Base-by-base conservation (phyloP, 2,113 vertebrate genomes). In the Narcine bancroftii region DNA sequence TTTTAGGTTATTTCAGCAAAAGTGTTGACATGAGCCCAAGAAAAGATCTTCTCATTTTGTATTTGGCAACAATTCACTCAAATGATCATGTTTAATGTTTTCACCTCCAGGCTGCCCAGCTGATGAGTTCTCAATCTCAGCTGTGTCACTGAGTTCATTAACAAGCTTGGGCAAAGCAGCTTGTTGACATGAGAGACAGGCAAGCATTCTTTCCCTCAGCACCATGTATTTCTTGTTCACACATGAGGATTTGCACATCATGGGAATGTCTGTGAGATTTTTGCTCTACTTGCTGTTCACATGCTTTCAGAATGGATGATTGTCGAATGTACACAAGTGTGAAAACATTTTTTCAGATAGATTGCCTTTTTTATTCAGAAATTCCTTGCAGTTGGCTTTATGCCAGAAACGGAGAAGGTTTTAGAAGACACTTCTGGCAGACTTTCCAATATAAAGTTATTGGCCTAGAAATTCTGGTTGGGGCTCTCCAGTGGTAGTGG, bases 141-240 rank as follows among this genome's bases (percentile, higher is more conserved):
- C 33, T 69, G 89, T 36, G 89, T 91, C 65, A 91, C 45, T 65
- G 66, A 47, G 89, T 91, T 45, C 89, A 71, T 21, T 33, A 66
- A 47, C 39, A 66, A 45, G 89, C 63, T 69, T 69, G 45, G 89
- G 60, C 89, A 91, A 89, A 39, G 26, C 29, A 66, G 24, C 21
- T 71, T 47, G 63, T 69, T 71, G 65, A 91, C 89, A 33, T 19
- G 24, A 45, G 21, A 45, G 26, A 91, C 63, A 69, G 47, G 21
- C n/a, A 91, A 69, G 63, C 10, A 13, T 45, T 91, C 87, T 66
- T 42, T 63, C 42, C 63, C 29, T 91, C 63, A 15, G 65, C 24
- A 26, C 65, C 63, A 65, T 45, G 45, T 66, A 91, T 91, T 91
- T 42, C 63, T 65, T 91, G 63, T 42, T 17, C 89, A 91, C 24